Conservation (phyloP, 2,888 invertebrate genomes). For the Protophormia terraenovae region DNA sequence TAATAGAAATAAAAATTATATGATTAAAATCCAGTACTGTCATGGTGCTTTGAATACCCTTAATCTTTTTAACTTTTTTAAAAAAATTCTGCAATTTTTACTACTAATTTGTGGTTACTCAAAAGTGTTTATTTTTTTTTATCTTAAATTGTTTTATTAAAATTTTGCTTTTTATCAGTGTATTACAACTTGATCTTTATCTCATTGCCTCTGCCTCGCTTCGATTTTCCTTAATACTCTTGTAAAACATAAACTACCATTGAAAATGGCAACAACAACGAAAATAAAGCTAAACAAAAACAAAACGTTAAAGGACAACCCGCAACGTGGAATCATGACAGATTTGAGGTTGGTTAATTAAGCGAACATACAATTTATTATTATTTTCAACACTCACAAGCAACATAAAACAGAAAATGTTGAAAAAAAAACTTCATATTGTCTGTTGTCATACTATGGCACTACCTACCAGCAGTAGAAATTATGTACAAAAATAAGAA, state of each 20-base stretch:
- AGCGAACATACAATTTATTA: slow-evolving; percentile 55
- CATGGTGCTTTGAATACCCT: too few relatives aligned
- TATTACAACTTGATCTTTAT: neutral
- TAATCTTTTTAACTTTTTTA: too few relatives aligned
- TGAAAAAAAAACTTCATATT: neutral
- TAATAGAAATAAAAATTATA: too few relatives aligned
- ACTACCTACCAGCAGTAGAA: neutral
- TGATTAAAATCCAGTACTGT: too few relatives aligned
- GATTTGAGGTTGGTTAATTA: slow-evolving; percentile 71
- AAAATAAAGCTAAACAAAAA: neutral
- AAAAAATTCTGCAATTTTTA: too few relatives aligned
- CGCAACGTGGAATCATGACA: slow-evolving; percentile 66
- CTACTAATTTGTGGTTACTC: too few relatives aligned
- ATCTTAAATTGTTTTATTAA: neutral
- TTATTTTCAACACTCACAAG: slow-evolving; percentile 28
- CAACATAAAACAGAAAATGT: slow-evolving; percentile 12
- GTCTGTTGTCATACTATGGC: neutral
- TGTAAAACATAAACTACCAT: neutral
- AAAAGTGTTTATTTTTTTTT: too few relatives aligned
- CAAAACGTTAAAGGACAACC: slow-evolving; percentile 15
- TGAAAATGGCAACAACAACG: neutral
- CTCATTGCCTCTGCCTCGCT: neutral
- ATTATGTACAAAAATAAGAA: neutral
- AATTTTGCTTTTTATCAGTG: neutral
- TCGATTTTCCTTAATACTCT: neutral